Evolutionary conservation across 1,140 invertebrate species (phyloP).

Genomic region (Proales similis): DNA sequence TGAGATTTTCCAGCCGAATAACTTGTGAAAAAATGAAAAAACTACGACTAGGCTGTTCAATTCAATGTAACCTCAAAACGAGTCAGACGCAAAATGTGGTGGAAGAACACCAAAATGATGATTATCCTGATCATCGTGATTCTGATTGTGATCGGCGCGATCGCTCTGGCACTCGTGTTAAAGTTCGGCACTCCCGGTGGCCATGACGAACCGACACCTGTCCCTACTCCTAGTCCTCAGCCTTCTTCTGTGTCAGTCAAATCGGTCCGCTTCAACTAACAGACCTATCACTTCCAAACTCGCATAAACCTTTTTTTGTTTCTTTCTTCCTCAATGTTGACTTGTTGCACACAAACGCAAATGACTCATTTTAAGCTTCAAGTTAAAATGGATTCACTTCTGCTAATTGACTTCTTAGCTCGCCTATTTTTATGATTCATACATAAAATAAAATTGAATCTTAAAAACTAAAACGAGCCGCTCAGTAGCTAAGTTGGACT

Average conservation of each 20-base stretch:
- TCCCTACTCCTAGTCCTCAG: too few relatives aligned
- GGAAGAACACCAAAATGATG: slow-evolving; percentile 52
- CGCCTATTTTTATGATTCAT: too few relatives aligned
- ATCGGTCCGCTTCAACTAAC: too few relatives aligned
- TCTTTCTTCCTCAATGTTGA: too few relatives aligned
- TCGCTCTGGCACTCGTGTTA: slow-evolving; percentile 38
- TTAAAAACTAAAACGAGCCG: too few relatives aligned
- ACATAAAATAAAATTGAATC: too few relatives aligned
- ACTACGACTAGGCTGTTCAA: slow-evolving; percentile 43
- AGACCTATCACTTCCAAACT: too few relatives aligned
- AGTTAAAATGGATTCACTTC: too few relatives aligned
- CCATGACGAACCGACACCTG: background rate
- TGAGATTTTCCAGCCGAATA: slow-evolving; percentile 22
- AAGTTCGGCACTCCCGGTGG: background rate
- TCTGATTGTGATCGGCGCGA: slow-evolving; percentile 44
- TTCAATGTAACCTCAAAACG: slow-evolving; percentile 47
- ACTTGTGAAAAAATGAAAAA: background rate
- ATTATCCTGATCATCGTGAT: slow-evolving; percentile 43
- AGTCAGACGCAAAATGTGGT: slow-evolving; percentile 49
- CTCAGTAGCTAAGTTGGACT: too few relatives aligned
- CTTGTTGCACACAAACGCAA: background rate
- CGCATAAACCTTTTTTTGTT: too few relatives aligned
- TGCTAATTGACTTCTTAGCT: too few relatives aligned
- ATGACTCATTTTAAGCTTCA: background rate
- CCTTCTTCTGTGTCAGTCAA: too few relatives aligned